Evolutionary conservation across 2,888 invertebrate genomes (phyloP).

Genomic region (Mycalesis mineus): DNA sequence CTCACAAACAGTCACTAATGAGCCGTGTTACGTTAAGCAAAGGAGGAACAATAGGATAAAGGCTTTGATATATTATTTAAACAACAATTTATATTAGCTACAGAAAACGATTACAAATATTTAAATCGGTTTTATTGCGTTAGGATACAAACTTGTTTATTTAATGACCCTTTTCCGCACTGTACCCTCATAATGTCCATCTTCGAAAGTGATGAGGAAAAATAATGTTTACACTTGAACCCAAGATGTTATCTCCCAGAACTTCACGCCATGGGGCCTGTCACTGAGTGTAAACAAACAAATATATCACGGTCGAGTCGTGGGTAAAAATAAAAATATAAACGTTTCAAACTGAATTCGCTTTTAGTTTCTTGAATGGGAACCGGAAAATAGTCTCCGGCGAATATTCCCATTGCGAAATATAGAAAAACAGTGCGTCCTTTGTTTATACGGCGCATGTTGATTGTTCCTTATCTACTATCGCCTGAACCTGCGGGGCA

Average conservation of each 20-base stretch:
- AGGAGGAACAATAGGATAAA: slow-evolving; percentile 32
- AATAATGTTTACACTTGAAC: slow-evolving; percentile 10
- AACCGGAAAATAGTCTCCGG: slow-evolving; percentile 55
- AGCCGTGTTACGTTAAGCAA: slow-evolving; percentile 71
- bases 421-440: slow-evolving; percentile 65
- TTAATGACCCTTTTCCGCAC: neutral
- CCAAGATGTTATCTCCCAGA: slow-evolving; percentile 8
- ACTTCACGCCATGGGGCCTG: slow-evolving; percentile 8
- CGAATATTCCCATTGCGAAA: slow-evolving; percentile 61
- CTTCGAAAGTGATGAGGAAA: slow-evolving; percentile 4
- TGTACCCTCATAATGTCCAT: slow-evolving; percentile 6
- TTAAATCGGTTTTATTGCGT: neutral
- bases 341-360: slow-evolving; percentile 24
- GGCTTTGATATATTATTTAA: slow-evolving; percentile 2
- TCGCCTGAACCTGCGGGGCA: slow-evolving; percentile 64
- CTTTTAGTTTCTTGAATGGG: slow-evolving; percentile 40
- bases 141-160: neutral
- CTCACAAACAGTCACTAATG: slow-evolving; percentile 74
- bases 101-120: neutral
- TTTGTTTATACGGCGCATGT: slow-evolving; percentile 64
- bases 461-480: slow-evolving; percentile 72
- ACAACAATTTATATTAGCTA: neutral
- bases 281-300: slow-evolving; percentile 16
- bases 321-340: slow-evolving; percentile 14
- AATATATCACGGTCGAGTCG: slow-evolving; percentile 13